Conservation (phyloP, 2,797 vertebrate genomes). For the Otolemur crassicaudatus region DNA sequence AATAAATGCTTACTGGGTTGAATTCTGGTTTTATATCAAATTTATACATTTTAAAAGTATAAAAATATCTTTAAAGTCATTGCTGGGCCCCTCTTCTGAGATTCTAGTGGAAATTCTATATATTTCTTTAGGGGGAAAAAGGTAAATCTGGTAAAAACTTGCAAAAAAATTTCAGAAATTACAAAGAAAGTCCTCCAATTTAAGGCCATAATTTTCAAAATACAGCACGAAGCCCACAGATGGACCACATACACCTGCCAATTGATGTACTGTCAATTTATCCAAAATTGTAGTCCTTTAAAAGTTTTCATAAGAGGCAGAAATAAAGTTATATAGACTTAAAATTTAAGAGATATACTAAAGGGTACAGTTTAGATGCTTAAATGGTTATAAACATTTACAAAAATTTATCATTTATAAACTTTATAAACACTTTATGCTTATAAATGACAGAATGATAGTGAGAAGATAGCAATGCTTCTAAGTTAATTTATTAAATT, state of each 20-base stretch:
- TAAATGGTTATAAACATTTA: not conserved
- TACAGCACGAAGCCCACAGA: not conserved
- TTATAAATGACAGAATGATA: not conserved
- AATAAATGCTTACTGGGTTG: not conserved
- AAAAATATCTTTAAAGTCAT: not conserved
- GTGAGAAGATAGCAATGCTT: not conserved
- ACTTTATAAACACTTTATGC: not conserved
- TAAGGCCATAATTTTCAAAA: constrained; percentile 6
- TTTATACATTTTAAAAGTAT: not conserved
- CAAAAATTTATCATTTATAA: constrained; percentile 21
- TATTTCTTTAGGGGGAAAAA: not conserved
- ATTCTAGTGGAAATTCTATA: not conserved
- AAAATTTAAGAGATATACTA: constrained; percentile 12
- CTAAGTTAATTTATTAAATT: constrained; percentile 20
- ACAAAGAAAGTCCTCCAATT: not conserved
- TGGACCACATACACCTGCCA: not conserved
- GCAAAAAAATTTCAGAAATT: not conserved
- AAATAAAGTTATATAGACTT: constrained; percentile 24
- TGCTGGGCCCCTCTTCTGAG: not conserved
- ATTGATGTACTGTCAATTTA: not conserved
- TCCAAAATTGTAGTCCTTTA: not conserved
- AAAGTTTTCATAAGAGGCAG: not conserved
- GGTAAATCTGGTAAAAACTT: constrained; percentile 5
- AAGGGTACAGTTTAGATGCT: not conserved
- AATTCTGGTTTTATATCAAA: constrained; percentile 24